Percentiles rank a stretch among this genome's conserved stretches.
Conservation (phyloP, 2,113 vertebrate species). For the Thomomys bottae region DNA sequence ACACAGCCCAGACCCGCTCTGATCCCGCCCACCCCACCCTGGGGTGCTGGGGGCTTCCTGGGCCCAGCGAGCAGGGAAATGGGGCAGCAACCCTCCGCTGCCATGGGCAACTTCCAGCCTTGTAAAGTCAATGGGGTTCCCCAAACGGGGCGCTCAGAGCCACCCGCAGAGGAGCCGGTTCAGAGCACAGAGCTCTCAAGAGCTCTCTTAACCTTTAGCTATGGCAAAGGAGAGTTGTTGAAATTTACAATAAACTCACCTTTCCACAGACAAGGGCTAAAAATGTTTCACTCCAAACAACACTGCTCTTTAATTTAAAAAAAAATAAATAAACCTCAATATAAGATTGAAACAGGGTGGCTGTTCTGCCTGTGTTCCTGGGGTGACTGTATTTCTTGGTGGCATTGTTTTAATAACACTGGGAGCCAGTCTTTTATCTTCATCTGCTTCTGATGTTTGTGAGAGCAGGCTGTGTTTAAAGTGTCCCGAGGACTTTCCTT, state of each 20-base stretch:
- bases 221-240: conserved; percentile 24
- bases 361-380: background rate
- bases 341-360: background rate
- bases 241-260: conserved; percentile 52
- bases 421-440: conserved; percentile 19
- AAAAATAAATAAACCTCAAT: background rate
- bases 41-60: background rate
- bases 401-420: conserved; percentile 46
- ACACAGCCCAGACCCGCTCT: background rate
- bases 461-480: conserved; percentile 5
- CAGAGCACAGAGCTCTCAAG: background rate
- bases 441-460: background rate
- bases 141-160: too few species aligned
- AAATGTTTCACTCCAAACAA: conserved; percentile 50
- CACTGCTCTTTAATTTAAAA: background rate
- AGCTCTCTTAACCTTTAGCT: conserved; percentile 54
- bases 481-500: background rate
- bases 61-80: background rate
- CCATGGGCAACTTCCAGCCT: too few species aligned
- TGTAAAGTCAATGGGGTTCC: too few species aligned
- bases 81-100: accelerated
- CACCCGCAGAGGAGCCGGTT: background rate
- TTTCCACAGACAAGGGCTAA: conserved; percentile 53
- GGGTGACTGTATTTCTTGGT: background rate
- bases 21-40: background rate